A percentile compares a stretch with the other conserved stretches of the same genome.
Conservation (phyloP, 2,797 vertebrate genomes). For the Sebastes hubbsi region DNA sequence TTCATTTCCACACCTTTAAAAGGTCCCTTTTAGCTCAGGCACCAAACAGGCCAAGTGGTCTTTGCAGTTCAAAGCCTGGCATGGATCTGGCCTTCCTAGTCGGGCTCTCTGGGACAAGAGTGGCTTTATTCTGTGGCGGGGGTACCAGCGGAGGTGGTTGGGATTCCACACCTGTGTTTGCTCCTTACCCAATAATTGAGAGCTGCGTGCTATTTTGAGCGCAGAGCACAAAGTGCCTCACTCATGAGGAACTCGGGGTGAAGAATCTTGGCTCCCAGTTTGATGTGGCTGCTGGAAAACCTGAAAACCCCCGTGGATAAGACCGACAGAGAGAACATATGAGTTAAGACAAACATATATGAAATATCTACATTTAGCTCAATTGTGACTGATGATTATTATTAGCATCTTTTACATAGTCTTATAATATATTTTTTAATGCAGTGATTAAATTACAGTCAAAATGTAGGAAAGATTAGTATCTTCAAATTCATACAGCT, state of each 20-base stretch:
- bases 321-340: conserved; percentile 43
- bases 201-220: conserved; percentile 78
- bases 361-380: conserved; percentile 12
- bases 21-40: conserved; percentile 73
- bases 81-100: conserved; percentile 71
- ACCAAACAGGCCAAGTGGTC: conserved; percentile 71
- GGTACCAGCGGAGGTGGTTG: conserved; percentile 54
- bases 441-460: background rate
- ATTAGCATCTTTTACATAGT: background rate
- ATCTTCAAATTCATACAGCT: background rate
- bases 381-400: conserved; percentile 3
- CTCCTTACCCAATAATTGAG: conserved; percentile 82
- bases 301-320: conserved; percentile 51
- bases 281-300: conserved; percentile 76
- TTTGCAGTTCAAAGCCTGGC: conserved; percentile 78
- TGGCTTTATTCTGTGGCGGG: conserved; percentile 76
- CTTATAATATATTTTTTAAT: background rate
- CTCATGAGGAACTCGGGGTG: conserved; percentile 73
- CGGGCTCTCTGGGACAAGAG: conserved; percentile 75
- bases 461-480: background rate
- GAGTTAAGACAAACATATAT: conserved; percentile 30
- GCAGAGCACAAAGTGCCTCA: conserved; percentile 79
- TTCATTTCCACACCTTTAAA: conserved; percentile 82
- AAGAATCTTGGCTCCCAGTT: conserved; percentile 64
- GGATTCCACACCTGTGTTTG: conserved; percentile 86